Percentiles rank a stretch among this genome's conserved stretches.
Evolutionary conservation across 2,113 vertebrate species (phyloP).

Genomic region (Anolis sagrei): DNA sequence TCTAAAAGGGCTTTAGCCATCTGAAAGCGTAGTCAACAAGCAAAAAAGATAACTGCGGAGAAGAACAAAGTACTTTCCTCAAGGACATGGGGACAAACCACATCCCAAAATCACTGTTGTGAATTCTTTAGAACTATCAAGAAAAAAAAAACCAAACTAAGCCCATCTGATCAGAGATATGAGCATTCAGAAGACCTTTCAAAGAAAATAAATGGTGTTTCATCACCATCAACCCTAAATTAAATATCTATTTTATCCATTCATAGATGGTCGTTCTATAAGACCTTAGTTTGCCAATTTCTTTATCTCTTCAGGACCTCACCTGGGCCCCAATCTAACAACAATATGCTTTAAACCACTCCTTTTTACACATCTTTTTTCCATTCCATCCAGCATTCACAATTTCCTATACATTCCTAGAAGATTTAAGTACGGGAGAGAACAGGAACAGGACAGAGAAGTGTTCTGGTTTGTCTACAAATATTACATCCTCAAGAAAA

Average conservation of each 20-base stretch:
- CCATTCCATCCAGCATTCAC: not conserved
- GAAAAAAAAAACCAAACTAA: not conserved
- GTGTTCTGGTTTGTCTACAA: not conserved
- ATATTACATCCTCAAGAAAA: not conserved
- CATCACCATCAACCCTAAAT: not conserved
- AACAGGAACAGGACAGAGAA: not conserved
- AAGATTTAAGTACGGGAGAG: not conserved
- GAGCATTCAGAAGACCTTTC: not conserved
- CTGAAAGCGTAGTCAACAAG: conserved; percentile 23
- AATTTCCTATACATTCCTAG: not conserved
- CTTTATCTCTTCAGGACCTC: not conserved
- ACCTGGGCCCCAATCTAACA: not conserved
- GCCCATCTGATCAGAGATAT: not conserved
- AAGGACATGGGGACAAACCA: not conserved
- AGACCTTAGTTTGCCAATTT: not conserved
- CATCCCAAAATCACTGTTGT: not conserved
- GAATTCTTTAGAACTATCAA: not conserved
- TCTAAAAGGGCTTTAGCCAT: conserved; percentile 17
- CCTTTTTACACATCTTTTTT: not conserved
- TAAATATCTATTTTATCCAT: conserved; percentile 18
- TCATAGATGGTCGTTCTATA: not conserved
- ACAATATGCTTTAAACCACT: not conserved
- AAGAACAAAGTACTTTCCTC: not conserved
- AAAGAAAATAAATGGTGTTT: conserved; percentile 22
- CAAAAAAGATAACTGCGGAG: not conserved